These are phyloP conservation scores for Indri indri DNA, from an alignment of 2,113 vertebrate species.

Conservation along the genomic window DNA sequence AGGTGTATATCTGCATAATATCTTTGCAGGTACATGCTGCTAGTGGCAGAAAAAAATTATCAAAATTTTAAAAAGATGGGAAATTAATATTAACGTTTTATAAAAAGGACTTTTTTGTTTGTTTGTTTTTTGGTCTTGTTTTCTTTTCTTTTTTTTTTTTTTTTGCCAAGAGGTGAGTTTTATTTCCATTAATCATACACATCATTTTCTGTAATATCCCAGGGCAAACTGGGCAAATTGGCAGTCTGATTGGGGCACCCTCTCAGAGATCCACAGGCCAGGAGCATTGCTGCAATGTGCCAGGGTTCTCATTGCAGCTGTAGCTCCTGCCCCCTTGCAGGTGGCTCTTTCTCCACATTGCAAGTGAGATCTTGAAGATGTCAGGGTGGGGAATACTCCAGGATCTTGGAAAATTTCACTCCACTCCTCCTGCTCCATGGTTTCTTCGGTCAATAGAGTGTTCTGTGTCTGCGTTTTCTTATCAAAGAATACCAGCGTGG, in stretches of 20 bases:
- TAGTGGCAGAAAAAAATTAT: neutral
- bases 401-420: constrained; percentile 71
- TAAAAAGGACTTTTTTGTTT: no score
- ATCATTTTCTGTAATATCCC: constrained; percentile 69
- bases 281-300: constrained; percentile 44
- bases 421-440: constrained; percentile 74
- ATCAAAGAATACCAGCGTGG: no score
- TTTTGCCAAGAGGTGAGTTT: constrained; percentile 70
- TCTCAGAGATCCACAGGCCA: constrained; percentile 34
- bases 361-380: constrained; percentile 36
- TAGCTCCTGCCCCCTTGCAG: constrained; percentile 56
- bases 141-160: no score
- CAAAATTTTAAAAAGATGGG: neutral
- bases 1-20: neutral
- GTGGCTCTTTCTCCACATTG: constrained; percentile 63
- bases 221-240: constrained; percentile 70
- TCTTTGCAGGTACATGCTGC: neutral
- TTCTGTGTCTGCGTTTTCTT: constrained; percentile 75
- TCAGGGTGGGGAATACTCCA: neutral
- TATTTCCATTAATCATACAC: constrained; percentile 75
- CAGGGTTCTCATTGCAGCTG: constrained; percentile 69
- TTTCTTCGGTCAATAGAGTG: constrained; percentile 83
- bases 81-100: neutral
- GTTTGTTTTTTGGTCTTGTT: no score
- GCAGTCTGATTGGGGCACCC: constrained; percentile 56